Evolutionary conservation across 2,888 invertebrate genomes (phyloP).

Genomic region (Cheilosia soror): DNA sequence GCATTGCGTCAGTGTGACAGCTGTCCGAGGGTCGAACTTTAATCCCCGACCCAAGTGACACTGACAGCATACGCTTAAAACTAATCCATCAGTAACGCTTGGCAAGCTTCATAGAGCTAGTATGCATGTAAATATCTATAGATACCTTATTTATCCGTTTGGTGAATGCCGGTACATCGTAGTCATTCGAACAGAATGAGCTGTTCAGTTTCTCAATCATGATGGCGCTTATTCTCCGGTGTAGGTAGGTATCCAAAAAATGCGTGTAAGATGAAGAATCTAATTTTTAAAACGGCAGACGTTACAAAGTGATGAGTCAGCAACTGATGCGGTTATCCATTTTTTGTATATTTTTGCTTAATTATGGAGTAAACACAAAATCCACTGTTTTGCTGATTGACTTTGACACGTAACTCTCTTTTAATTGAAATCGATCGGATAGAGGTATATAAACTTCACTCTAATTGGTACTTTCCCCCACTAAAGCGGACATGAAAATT

Average conservation of each 20-base stretch:
- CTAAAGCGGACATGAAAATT: constrained; percentile 21
- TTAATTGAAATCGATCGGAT: constrained; percentile 25
- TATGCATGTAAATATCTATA: constrained; percentile 12
- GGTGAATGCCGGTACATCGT: constrained; percentile 81
- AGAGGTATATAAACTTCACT: constrained; percentile 29
- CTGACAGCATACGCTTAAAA: constrained; percentile 54
- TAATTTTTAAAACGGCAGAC: constrained; percentile 29
- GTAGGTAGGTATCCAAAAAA: constrained; percentile 9
- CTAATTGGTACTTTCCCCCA: constrained; percentile 22
- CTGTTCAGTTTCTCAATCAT: constrained; percentile 81
- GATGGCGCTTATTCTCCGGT: constrained; percentile 46
- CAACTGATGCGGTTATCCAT: constrained; percentile 59
- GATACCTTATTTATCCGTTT: constrained; percentile 81
- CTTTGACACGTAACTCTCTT: constrained; percentile 28
- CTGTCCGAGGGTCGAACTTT: constrained; percentile 52
- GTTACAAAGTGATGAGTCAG: constrained; percentile 50
- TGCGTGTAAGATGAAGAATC: not conserved
- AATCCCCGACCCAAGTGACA: constrained; percentile 62
- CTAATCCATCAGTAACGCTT: constrained; percentile 8
- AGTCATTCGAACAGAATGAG: constrained; percentile 80
- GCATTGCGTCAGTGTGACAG: constrained; percentile 49
- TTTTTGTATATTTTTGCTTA: constrained; percentile 17
- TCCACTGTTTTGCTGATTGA: constrained; percentile 19
- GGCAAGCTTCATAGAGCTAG: not conserved
- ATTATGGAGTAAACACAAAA: not conserved